phyloP scores from a whole-genome alignment of 2,888 invertebrate species.

The Erebia palarica region DNA sequence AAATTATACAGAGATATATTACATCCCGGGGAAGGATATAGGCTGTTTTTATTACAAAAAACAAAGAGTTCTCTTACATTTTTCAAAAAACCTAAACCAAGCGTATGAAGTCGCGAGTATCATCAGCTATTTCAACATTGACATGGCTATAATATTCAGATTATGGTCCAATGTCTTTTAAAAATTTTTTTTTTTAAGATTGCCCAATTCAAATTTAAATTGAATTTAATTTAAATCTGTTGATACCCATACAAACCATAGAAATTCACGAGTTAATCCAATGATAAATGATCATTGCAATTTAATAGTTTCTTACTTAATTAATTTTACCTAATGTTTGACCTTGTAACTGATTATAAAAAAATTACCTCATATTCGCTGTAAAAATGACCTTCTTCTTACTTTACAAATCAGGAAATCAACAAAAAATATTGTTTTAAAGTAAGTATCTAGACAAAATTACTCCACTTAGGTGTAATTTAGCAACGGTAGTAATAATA shows the following conservation, averaged over 20 bases:
- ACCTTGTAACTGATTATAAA: background rate
- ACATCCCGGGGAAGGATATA: no score
- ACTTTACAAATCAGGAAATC: background rate
- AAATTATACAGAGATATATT: no score
- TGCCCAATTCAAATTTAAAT: no score
- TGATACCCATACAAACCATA: background rate
- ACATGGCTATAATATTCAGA: no score
- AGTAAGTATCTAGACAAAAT: conserved; percentile 4
- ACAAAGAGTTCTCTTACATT: no score
- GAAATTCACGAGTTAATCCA: background rate
- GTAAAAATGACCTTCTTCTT: background rate
- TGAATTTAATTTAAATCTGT: no score
- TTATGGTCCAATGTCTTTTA: no score
- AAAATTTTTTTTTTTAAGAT: no score
- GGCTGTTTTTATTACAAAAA: no score
- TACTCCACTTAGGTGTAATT: conserved; percentile 12
- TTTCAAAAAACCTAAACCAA: no score
- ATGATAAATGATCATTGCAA: conserved; percentile 13
- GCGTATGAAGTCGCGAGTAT: background rate
- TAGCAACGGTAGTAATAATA: no score
- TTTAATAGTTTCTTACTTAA: background rate
- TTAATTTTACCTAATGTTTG: background rate
- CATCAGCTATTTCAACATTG: background rate
- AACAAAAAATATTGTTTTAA: background rate
- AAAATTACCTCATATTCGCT: no score